Percentiles rank a stretch among this genome's conserved stretches.
Evolutionary conservation across 2,888 invertebrate genomes (phyloP).

Genomic region (Serrognathus titanus): DNA sequence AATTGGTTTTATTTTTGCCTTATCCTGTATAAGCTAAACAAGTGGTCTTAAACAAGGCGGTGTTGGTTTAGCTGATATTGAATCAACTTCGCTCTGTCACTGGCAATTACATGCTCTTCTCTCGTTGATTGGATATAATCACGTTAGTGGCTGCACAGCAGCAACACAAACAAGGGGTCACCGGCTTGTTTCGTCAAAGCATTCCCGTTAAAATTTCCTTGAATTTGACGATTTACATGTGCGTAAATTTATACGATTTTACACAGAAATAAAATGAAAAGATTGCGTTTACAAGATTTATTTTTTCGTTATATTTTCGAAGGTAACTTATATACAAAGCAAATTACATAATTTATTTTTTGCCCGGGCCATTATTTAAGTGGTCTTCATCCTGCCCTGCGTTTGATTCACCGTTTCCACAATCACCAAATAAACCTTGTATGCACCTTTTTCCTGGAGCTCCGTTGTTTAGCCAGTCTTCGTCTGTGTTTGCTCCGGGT

Average conservation of each 20-base stretch:
- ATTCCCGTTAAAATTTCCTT: background rate
- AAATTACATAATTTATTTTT: too few relatives aligned
- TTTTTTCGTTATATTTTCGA: too few relatives aligned
- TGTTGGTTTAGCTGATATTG: constrained; percentile 41
- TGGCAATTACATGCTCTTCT: constrained; percentile 46
- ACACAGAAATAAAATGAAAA: too few relatives aligned
- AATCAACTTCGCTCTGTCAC: constrained; percentile 44
- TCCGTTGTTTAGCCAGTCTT: background rate
- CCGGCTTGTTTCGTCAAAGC: constrained; percentile 25
- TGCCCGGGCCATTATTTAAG: too few relatives aligned
- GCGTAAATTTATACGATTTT: too few relatives aligned
- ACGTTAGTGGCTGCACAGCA: constrained; percentile 47
- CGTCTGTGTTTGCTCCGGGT: background rate
- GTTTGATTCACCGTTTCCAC: background rate
- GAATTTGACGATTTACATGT: too few relatives aligned
- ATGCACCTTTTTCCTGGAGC: background rate
- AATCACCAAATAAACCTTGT: background rate
- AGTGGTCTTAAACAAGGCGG: too few relatives aligned
- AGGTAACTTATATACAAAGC: too few relatives aligned
- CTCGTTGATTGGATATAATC: constrained; percentile 48
- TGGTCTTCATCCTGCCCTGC: background rate
- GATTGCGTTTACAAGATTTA: too few relatives aligned
- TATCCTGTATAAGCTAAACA: too few relatives aligned
- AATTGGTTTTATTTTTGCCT: too few relatives aligned
- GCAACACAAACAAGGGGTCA: constrained; percentile 47